Conservation (phyloP, 2,888 invertebrate genomes). For the Xestoiulus laeticollis region DNA sequence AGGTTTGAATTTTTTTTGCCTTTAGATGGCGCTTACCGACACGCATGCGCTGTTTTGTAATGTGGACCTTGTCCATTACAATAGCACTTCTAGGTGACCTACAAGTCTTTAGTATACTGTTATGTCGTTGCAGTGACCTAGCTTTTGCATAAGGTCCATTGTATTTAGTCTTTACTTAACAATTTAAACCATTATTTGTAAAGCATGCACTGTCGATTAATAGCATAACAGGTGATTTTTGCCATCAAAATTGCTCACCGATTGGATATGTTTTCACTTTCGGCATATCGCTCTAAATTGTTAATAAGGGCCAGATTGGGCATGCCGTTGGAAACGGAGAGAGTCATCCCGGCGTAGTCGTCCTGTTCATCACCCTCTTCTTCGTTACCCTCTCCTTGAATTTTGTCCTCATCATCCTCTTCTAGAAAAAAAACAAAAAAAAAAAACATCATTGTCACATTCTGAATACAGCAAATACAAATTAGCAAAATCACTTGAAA, state of each 20-base stretch:
- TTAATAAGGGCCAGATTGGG: not conserved
- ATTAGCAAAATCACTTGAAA: too few species aligned
- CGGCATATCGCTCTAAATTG: constrained; percentile 41
- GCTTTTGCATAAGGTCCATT: too few species aligned
- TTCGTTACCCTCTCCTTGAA: not conserved
- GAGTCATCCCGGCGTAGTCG: not conserved
- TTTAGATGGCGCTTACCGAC: too few species aligned
- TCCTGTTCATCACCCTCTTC: constrained; percentile 17
- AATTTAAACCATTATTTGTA: too few species aligned
- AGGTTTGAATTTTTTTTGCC: too few species aligned
- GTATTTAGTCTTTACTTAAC: too few species aligned
- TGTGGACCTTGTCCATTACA: too few species aligned
- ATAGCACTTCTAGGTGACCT: too few species aligned
- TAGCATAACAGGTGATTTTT: not conserved
- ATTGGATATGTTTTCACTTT: constrained; percentile 44
- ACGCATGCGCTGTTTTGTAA: too few species aligned
- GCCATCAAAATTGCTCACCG: constrained; percentile 1
- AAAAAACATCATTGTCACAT: not conserved
- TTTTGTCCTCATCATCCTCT: constrained; percentile 22
- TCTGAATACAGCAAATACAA: not conserved
- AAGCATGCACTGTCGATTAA: too few species aligned
- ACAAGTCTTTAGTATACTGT: too few species aligned
- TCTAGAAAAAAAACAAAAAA: not conserved
- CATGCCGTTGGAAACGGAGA: not conserved
- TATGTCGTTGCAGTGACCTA: too few species aligned